Percentiles rank a stretch among this genome's conserved stretches.
phyloP scores from a whole-genome alignment of 2,113 vertebrate genomes.

The Gnathonemus echidnorhynchus region DNA sequence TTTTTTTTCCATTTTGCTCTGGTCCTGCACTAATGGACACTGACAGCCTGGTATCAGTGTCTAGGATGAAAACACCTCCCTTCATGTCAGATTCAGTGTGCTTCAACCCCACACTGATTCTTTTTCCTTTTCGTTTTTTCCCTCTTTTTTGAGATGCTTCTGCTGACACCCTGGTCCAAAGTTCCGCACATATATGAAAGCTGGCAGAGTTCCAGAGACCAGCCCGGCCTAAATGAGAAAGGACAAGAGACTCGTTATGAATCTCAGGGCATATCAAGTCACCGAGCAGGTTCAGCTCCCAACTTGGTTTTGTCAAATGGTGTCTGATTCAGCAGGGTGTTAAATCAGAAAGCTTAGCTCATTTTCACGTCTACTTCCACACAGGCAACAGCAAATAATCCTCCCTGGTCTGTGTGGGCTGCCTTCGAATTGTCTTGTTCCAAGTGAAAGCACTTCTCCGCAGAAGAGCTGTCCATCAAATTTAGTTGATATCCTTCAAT shows the following conservation, averaged over 20 bases:
- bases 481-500: background rate
- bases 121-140: background rate
- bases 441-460: background rate
- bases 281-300: background rate
- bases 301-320: background rate
- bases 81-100: background rate
- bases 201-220: background rate
- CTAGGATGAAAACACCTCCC: background rate
- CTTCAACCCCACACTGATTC: background rate
- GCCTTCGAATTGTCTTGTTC: background rate
- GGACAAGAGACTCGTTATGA: background rate
- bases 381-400: background rate
- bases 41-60: background rate
- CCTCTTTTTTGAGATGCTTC: background rate
- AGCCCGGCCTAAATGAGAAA: background rate
- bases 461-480: background rate
- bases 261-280: background rate
- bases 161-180: background rate
- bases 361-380: background rate
- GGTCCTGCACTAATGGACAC: background rate
- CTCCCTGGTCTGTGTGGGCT: background rate
- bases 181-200: background rate
- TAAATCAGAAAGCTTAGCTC: background rate
- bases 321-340: background rate
- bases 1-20: background rate